phyloP scores from a whole-genome alignment of 2,113 vertebrate genomes.

The Sorex fumeus region DNA sequence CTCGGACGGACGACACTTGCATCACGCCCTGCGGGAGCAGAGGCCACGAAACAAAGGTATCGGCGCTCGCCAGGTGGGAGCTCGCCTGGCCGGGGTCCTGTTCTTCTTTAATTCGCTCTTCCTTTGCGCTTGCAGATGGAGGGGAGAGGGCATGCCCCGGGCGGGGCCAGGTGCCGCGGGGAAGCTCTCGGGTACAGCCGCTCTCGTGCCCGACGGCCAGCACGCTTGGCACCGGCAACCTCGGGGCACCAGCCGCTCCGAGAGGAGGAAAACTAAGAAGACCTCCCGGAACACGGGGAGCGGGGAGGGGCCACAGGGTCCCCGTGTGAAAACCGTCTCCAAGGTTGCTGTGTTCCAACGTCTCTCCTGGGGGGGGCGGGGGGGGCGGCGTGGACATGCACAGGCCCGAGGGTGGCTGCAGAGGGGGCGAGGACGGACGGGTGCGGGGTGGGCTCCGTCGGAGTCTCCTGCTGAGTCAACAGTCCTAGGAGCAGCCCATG shows the following conservation, averaged over 20 bases:
- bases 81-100: neutral
- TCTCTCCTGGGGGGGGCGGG: too few relatives aligned
- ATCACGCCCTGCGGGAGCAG: constrained; percentile 14
- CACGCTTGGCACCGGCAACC: neutral
- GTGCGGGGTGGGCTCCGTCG: too few relatives aligned
- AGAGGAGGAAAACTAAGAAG: neutral
- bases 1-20: neutral
- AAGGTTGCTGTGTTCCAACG: too few relatives aligned
- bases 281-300: neutral
- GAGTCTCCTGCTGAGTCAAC: too few relatives aligned
- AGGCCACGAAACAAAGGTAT: constrained; percentile 44
- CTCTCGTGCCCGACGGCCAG: neutral
- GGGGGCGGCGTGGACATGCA: too few relatives aligned
- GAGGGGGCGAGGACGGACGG: neutral
- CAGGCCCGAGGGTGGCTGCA: neutral
- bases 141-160: neutral
- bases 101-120: neutral
- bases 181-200: too few relatives aligned
- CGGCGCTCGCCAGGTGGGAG: neutral
- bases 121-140: neutral
- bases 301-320: neutral
- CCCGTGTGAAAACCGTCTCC: neutral
- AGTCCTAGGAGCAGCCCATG: neutral
- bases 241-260: neutral
- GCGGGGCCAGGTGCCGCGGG: too few relatives aligned